phyloP scores from a whole-genome alignment of 2,797 vertebrate species.

The Scarus forsteni region DNA sequence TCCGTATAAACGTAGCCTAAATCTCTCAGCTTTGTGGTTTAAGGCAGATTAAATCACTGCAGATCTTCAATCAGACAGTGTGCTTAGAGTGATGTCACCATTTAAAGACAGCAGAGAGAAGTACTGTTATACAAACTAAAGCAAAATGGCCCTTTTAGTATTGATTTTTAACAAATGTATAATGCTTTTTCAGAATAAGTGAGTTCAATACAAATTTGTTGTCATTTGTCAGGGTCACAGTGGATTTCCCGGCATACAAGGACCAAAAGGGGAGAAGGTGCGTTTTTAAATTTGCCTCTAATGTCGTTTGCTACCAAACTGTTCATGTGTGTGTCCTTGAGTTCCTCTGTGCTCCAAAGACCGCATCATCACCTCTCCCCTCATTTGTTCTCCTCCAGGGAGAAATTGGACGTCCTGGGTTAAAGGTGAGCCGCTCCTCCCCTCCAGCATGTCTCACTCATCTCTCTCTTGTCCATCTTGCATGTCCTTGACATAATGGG shows the following conservation, averaged over 20 bases:
- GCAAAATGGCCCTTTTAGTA: conserved; percentile 26
- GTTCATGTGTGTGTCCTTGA: conserved; percentile 61
- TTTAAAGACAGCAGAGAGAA: conserved; percentile 12
- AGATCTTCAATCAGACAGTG: conserved; percentile 4
- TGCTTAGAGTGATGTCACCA: conserved; percentile 3
- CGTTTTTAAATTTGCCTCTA: conserved; percentile 27
- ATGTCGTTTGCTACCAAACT: conserved; percentile 32
- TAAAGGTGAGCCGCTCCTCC: conserved; percentile 86
- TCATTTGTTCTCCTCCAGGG: conserved; percentile 86
- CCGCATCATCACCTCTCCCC: conserved; percentile 38
- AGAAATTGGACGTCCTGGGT: conserved; percentile 95
- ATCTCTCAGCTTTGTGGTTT: too few relatives aligned
- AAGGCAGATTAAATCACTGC: conserved; percentile 25
- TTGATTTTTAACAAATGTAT: conserved; percentile 46
- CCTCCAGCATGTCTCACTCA: conserved; percentile 23
- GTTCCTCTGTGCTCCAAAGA: conserved; percentile 47
- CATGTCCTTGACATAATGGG: conserved; percentile 67
- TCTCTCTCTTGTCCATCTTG: conserved; percentile 37
- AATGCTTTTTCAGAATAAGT: conserved; percentile 6
- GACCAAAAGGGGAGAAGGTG: conserved; percentile 93
- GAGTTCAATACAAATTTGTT: conserved; percentile 40
- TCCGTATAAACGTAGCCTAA: too few relatives aligned
- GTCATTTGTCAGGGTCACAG: conserved; percentile 84
- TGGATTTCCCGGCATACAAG: conserved; percentile 89
- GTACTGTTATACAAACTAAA: conserved; percentile 37